phyloP scores from a whole-genome alignment of 2,113 vertebrate genomes.

The Numida meleagris region DNA sequence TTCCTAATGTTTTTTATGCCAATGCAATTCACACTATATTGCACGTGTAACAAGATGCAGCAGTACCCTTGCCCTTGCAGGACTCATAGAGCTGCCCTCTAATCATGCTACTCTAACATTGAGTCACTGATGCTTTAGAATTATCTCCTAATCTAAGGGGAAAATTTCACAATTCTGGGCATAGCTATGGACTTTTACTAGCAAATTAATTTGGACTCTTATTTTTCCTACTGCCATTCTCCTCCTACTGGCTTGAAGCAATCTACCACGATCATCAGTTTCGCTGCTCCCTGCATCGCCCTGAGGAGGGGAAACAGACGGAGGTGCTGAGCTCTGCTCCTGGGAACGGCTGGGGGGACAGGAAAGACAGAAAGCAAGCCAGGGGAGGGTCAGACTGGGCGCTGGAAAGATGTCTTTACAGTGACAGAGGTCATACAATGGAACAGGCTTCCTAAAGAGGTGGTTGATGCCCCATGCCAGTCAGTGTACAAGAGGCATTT shows the following conservation, averaged over 20 bases:
- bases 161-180: background rate
- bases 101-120: background rate
- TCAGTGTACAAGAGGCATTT: background rate
- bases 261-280: background rate
- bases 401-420: background rate
- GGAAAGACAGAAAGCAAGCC: background rate
- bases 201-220: background rate
- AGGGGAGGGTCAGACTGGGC: background rate
- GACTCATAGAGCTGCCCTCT: background rate
- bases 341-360: background rate
- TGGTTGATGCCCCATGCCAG: background rate
- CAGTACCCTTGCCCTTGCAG: background rate
- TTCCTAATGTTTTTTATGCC: background rate
- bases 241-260: background rate
- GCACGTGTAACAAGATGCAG: background rate
- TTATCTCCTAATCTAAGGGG: background rate
- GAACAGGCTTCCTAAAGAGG: background rate
- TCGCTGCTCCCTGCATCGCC: background rate
- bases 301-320: background rate
- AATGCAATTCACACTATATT: slow-evolving; percentile 23
- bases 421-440: background rate
- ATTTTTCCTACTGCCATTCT: background rate
- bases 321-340: background rate
- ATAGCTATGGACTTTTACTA: background rate
- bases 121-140: background rate